phyloP scores from a whole-genome alignment of 1,140 invertebrate genomes.

The Homarus americanus region DNA sequence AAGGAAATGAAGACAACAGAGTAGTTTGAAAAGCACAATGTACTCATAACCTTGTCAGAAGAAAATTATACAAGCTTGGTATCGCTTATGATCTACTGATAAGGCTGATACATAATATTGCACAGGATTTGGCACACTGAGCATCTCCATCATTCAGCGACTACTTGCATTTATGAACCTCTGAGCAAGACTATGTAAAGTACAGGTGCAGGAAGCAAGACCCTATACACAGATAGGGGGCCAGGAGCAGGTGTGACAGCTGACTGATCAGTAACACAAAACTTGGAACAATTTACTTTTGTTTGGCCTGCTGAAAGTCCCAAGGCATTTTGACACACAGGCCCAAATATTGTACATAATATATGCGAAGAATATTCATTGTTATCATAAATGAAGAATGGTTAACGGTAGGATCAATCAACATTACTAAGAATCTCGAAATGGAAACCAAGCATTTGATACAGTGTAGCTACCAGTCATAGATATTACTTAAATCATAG shows the following conservation, averaged over 20 bases:
- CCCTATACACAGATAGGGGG: constrained; percentile 52
- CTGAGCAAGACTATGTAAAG: constrained; percentile 18
- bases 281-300: constrained; percentile 17
- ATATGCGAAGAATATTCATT: constrained; percentile 29
- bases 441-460: not conserved
- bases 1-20: constrained; percentile 2
- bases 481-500: not conserved
- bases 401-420: constrained; percentile 27
- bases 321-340: not conserved
- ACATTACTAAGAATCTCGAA: not conserved
- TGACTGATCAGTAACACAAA: not conserved
- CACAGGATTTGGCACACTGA: constrained; percentile 50
- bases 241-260: constrained; percentile 27
- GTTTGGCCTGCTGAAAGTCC: not conserved
- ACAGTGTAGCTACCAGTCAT: not conserved
- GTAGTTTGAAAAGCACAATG: not conserved
- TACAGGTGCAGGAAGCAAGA: constrained; percentile 13
- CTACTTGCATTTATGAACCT: not conserved
- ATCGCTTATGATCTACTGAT: constrained; percentile 5
- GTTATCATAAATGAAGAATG: constrained; percentile 38
- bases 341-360: constrained; percentile 21
- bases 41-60: constrained; percentile 5
- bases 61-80: not conserved
- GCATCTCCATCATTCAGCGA: constrained; percentile 15
- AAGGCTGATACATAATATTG: constrained; percentile 42